Conservation (phyloP, 1,140 invertebrate species). For the Eumaeus atala region DNA sequence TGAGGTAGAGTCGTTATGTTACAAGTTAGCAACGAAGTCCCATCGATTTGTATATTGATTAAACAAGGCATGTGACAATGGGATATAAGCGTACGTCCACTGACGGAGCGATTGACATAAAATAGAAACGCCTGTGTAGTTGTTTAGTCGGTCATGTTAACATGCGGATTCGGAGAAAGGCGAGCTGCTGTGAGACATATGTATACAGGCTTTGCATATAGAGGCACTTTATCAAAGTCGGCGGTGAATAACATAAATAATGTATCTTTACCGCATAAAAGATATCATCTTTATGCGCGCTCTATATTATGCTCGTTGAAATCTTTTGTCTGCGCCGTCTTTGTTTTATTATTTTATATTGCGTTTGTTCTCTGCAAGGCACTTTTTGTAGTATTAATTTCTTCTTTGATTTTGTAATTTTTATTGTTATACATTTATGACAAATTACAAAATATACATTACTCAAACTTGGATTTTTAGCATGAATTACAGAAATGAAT, state of each 20-base stretch:
- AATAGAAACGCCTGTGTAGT: conserved; percentile 34
- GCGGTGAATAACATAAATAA: conserved; percentile 22
- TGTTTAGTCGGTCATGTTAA: conserved; percentile 45
- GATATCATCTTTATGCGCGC: conserved; percentile 12
- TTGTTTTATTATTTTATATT: conserved; percentile 5
- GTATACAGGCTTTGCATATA: conserved; percentile 26
- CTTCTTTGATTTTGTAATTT: too few species aligned
- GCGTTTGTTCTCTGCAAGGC: not conserved
- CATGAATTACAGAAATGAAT: too few species aligned
- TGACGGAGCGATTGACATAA: conserved; percentile 39
- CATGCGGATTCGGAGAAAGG: conserved; percentile 46
- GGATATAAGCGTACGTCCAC: conserved; percentile 28
- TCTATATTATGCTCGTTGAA: conserved; percentile 36
- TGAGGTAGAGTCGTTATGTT: conserved; percentile 1
- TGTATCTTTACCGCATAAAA: conserved; percentile 21
- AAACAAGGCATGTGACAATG: conserved; percentile 26
- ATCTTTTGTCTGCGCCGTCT: conserved; percentile 35
- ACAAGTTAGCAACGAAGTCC: not conserved
- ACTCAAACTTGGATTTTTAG: too few species aligned
- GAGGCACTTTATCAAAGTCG: conserved; percentile 17
- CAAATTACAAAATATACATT: too few species aligned
- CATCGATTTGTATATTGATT: not conserved
- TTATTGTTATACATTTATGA: too few species aligned
- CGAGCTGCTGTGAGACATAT: conserved; percentile 30
- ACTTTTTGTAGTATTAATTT: too few species aligned